A percentile compares a stretch with the other conserved stretches of the same genome.
phyloP scores from a whole-genome alignment of 2,888 invertebrate species.

The Blera fallax region DNA sequence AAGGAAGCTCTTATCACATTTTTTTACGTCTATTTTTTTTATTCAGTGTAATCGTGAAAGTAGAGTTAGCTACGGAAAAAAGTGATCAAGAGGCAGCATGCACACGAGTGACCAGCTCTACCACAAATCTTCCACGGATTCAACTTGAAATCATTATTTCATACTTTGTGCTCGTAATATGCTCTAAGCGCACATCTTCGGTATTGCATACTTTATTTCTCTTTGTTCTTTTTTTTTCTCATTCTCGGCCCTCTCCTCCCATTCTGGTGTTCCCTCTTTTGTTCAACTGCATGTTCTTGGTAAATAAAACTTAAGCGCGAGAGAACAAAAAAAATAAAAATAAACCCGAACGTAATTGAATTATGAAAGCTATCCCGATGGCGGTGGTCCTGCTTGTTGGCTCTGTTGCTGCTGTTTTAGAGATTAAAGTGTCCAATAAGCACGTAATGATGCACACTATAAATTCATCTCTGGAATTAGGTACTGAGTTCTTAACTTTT shows the following conservation, averaged over 20 bases:
- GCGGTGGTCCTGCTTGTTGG: not conserved
- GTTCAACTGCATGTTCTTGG: conserved; percentile 4
- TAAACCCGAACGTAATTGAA: conserved; percentile 32
- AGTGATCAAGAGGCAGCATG: not conserved
- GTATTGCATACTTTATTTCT: conserved; percentile 6
- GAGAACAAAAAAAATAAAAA: not conserved
- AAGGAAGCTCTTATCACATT: not conserved
- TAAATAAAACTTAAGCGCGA: not conserved
- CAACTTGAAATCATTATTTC: conserved; percentile 42
- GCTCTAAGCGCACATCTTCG: conserved; percentile 30
- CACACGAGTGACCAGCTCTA: conserved; percentile 13
- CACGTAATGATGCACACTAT: conserved; percentile 50
- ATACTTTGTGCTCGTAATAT: conserved; percentile 29
- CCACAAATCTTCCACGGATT: conserved; percentile 35
- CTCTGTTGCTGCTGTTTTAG: conserved; percentile 19
- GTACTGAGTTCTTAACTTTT: conserved; percentile 43
- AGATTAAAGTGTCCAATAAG: conserved; percentile 61
- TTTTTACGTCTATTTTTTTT: not conserved
- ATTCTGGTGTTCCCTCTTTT: not conserved
- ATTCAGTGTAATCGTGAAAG: not conserved
- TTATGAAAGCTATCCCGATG: conserved; percentile 38
- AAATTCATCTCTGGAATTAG: conserved; percentile 42
- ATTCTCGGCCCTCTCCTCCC: not conserved
- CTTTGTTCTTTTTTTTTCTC: not conserved
- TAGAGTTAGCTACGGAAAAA: not conserved